Evolutionary conservation across 2,888 invertebrate species (phyloP).

Genomic region (Auanema freiburgensis): DNA sequence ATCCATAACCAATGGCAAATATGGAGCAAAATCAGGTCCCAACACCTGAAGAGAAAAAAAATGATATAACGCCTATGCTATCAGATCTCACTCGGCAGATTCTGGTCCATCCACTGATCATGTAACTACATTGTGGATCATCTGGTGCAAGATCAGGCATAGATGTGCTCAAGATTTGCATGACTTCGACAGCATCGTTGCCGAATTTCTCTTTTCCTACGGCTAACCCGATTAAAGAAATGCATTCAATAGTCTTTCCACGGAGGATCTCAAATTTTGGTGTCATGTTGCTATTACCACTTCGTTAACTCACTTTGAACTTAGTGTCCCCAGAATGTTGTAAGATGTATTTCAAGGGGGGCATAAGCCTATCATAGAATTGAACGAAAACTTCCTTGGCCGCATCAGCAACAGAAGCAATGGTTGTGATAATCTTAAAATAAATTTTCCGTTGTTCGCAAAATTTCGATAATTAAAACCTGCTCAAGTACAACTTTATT

Average conservation of each 20-base stretch:
- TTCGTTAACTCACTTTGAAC: constrained; percentile 29
- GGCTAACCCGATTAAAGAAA: constrained; percentile 86
- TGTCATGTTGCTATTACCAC: too few relatives aligned
- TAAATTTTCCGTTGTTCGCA: not conserved
- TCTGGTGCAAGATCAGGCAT: constrained; percentile 30
- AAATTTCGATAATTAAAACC: constrained; percentile 67
- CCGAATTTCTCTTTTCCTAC: constrained; percentile 75
- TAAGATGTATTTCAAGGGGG: constrained; percentile 93
- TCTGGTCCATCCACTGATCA: constrained; percentile 97
- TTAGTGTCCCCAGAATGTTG: constrained; percentile 77
- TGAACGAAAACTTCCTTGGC: constrained; percentile 91
- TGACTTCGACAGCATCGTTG: constrained; percentile 84
- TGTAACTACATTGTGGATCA: constrained; percentile 77
- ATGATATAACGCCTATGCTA: too few relatives aligned
- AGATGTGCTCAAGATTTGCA: constrained; percentile 25
- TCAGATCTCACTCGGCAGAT: constrained; percentile 87
- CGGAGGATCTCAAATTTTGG: constrained; percentile 81
- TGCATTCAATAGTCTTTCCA: constrained; percentile 98
- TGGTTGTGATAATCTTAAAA: constrained; percentile 22
- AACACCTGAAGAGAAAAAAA: constrained; percentile 21
- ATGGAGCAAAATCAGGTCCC: constrained; percentile 72
- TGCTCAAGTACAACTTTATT: constrained; percentile 96
- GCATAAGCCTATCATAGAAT: constrained; percentile 85
- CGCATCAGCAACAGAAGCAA: constrained; percentile 94
- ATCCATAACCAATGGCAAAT: constrained; percentile 90